phyloP scores from a whole-genome alignment of 2,797 vertebrate genomes.

The Labeo calbasu region DNA sequence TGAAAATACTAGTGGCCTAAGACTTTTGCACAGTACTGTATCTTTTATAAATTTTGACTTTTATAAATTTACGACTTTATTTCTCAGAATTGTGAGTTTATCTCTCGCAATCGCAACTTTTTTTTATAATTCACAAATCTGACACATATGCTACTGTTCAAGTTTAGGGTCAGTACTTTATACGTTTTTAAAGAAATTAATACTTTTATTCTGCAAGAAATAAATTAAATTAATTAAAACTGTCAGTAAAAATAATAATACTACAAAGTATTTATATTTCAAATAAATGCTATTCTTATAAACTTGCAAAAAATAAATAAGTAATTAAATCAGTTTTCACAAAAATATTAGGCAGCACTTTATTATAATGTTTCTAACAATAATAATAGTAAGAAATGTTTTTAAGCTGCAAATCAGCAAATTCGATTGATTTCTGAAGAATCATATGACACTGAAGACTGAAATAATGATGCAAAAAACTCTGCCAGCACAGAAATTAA shows the following conservation, averaged over 20 bases:
- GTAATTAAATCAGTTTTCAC: too few relatives aligned
- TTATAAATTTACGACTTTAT: too few relatives aligned
- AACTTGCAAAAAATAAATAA: too few relatives aligned
- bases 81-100: too few relatives aligned
- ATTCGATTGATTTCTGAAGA: neutral
- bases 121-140: too few relatives aligned
- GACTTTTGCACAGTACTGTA: too few relatives aligned
- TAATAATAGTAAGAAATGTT: neutral
- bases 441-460: neutral
- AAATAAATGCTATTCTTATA: neutral
- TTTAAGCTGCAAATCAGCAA: neutral
- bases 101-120: too few relatives aligned
- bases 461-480: neutral
- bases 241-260: neutral
- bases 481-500: neutral
- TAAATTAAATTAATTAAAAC: neutral
- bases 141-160: neutral
- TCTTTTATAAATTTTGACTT: too few relatives aligned
- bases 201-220: neutral
- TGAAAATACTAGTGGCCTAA: too few relatives aligned
- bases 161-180: too few relatives aligned
- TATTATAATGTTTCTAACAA: neutral
- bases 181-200: neutral
- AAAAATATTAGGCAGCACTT: too few relatives aligned
- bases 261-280: neutral